Conservation (phyloP, 2,113 vertebrate species). For the Lipotes vexillifer region DNA sequence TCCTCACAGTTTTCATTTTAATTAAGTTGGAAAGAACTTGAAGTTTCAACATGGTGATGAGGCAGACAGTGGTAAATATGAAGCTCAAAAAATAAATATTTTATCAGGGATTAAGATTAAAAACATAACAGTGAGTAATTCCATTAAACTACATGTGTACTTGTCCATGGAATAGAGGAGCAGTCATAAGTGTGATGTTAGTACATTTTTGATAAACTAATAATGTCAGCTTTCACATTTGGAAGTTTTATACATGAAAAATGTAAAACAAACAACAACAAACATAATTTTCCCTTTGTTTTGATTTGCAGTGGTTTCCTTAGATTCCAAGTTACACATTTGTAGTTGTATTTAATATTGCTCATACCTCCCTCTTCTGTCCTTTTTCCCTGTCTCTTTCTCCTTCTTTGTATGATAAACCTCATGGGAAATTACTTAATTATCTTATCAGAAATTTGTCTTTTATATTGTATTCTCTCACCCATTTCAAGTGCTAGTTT, state of each 20-base stretch:
- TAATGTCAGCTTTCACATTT: neutral
- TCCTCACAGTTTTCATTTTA: constrained; percentile 38
- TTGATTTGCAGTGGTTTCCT: neutral
- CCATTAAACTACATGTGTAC: neutral
- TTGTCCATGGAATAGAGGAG: neutral
- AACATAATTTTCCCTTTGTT: neutral
- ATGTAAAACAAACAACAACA: neutral
- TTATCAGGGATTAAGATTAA: neutral
- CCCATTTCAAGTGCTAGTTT: neutral
- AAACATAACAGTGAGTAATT: neutral
- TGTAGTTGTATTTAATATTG: neutral
- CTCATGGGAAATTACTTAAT: neutral
- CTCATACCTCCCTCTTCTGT: neutral
- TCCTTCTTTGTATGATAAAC: neutral
- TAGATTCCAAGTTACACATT: neutral
- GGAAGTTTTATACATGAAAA: neutral
- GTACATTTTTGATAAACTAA: neutral
- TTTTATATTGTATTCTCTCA: neutral
- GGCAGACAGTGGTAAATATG: neutral
- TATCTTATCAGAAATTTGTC: neutral
- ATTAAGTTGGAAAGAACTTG: constrained; percentile 30
- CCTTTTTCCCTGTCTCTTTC: neutral
- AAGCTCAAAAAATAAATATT: neutral
- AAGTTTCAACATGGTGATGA: neutral
- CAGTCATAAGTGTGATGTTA: neutral